Evolutionary conservation across 2,113 vertebrate genomes (phyloP).

Genomic region (Rhinolophus ferrumequinum): DNA sequence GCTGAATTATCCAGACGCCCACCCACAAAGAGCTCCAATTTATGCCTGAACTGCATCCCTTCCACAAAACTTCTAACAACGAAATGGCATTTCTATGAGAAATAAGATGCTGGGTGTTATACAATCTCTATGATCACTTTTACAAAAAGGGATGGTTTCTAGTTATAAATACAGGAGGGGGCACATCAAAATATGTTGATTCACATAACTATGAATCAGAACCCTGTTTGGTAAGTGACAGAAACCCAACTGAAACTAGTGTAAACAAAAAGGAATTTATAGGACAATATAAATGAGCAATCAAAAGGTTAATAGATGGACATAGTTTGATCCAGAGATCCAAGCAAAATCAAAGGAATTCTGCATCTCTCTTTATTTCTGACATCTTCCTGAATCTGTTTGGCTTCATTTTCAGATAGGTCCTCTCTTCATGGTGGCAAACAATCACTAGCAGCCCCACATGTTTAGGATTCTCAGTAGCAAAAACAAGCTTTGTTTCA

Average conservation of each 20-base stretch:
- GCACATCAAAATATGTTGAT: neutral
- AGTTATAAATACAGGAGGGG: neutral
- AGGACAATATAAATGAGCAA: neutral
- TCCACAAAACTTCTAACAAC: neutral
- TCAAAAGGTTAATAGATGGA: neutral
- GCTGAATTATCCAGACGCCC: neutral
- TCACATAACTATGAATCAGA: slow-evolving; percentile 7
- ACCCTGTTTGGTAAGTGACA: neutral
- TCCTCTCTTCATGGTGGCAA: neutral
- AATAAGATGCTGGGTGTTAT: neutral
- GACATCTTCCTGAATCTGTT: neutral
- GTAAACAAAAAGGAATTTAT: neutral
- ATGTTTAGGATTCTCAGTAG: neutral
- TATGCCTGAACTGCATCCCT: neutral
- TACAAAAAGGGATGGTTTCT: neutral
- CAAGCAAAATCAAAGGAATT: neutral
- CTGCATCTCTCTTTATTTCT: neutral
- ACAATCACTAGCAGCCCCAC: neutral
- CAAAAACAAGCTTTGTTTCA: neutral
- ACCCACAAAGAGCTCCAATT: neutral
- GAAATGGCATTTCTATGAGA: neutral
- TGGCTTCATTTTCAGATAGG: neutral
- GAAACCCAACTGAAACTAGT: neutral
- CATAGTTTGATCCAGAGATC: neutral
- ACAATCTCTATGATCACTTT: neutral